Percentiles rank a stretch among this genome's conserved stretches.
phyloP scores from a whole-genome alignment of 2,797 vertebrate genomes.

The Dromococcyx pavoninus region DNA sequence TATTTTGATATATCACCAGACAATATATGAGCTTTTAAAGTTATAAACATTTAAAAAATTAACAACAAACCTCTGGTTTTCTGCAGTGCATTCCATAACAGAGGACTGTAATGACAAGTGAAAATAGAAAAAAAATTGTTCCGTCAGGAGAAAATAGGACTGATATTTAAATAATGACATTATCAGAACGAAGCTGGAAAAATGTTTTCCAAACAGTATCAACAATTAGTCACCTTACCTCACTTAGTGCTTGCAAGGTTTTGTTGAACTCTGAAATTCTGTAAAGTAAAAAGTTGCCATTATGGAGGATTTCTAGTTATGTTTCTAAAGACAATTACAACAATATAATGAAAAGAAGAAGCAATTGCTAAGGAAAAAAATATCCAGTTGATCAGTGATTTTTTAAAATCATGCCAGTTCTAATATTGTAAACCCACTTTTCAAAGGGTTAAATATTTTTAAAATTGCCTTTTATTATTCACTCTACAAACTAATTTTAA shows the following conservation, averaged over 20 bases:
- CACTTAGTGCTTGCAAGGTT: constrained; percentile 70
- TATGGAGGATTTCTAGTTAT: not conserved
- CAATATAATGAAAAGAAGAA: not conserved
- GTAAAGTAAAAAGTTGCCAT: constrained; percentile 53
- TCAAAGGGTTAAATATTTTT: not conserved
- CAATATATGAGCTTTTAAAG: not conserved
- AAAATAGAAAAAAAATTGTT: constrained; percentile 14
- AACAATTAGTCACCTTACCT: constrained; percentile 68
- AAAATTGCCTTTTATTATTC: not conserved
- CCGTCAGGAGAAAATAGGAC: constrained; percentile 15
- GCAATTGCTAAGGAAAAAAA: not conserved
- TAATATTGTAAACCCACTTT: not conserved
- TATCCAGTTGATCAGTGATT: not conserved
- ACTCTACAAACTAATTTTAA: not conserved
- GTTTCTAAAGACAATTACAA: not conserved
- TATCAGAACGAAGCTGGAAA: not conserved
- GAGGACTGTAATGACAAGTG: constrained; percentile 70
- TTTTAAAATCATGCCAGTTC: not conserved
- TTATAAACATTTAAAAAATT: not conserved
- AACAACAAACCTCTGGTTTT: constrained; percentile 75
- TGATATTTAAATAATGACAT: not conserved
- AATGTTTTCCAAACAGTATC: not conserved
- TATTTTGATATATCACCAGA: not conserved
- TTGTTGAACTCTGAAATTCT: constrained; percentile 77
- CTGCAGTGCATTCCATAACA: constrained; percentile 69